Percentiles rank a stretch among this genome's conserved stretches.
Evolutionary conservation across 2,888 invertebrate genomes (phyloP).

Genomic region (Pristionchus maxplancki): DNA sequence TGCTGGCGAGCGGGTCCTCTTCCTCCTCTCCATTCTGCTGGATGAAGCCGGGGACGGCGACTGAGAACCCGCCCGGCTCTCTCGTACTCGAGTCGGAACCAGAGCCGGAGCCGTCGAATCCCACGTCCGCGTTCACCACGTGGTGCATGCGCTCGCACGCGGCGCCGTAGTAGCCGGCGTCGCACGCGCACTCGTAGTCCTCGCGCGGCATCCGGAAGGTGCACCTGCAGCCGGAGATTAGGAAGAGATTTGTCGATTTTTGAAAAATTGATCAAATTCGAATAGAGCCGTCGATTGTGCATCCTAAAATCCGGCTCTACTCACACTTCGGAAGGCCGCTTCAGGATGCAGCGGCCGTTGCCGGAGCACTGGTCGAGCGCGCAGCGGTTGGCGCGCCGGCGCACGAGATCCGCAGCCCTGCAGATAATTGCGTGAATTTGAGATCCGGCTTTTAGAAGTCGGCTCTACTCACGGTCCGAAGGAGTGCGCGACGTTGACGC

Average conservation of each 20-base stretch:
- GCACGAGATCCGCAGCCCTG: constrained; percentile 50
- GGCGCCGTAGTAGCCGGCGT: constrained; percentile 35
- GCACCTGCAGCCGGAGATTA: constrained; percentile 11
- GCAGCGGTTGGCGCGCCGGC: constrained; percentile 47
- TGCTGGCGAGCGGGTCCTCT: constrained; percentile 24
- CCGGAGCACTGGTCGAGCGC: constrained; percentile 47
- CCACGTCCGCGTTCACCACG: background rate
- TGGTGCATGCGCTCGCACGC: constrained; percentile 40
- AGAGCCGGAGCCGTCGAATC: constrained; percentile 3
- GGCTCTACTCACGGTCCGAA: constrained; percentile 50
- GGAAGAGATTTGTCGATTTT: background rate
- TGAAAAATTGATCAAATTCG: background rate
- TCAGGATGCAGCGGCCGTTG: constrained; percentile 48
- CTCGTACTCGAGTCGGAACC: background rate
- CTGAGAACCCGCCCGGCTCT: constrained; percentile 17
- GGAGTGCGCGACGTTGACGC: constrained; percentile 29
- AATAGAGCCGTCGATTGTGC: background rate
- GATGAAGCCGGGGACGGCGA: constrained; percentile 1
- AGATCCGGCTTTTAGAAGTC: background rate
- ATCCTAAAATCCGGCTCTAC: background rate
- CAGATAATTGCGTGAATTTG: background rate
- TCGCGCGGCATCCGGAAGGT: constrained; percentile 44
- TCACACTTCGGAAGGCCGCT: constrained; percentile 25
- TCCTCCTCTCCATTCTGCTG: background rate
- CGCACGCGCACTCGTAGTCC: constrained; percentile 46